Evolutionary conservation across 2,888 invertebrate genomes (phyloP), one percentile per base, ranked within the genome.

Genomic region (Tridacna gigas): DNA sequence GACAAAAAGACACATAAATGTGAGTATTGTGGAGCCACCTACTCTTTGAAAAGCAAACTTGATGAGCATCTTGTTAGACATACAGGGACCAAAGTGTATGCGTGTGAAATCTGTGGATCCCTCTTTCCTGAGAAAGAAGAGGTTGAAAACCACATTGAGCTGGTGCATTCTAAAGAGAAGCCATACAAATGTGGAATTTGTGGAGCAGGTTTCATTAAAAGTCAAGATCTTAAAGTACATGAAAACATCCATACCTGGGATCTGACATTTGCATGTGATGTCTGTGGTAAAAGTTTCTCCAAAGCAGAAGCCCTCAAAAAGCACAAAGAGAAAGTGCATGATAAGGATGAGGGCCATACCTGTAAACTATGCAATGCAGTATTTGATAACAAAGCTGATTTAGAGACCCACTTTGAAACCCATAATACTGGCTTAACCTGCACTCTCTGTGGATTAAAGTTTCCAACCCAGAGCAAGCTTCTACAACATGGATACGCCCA

Each of bases 11-110:
- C 71, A 13, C 47, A 71, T 51, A 71, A 71, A 26, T 71, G 71
- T 71, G 71, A 71, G 18, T 71, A 71, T 22, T 71, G 71, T 71
- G 71, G 71, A 22, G 71, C 71, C 1, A 71, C 71, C 51, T 71
- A 51, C 26, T 71, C 71, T 26, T 47, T 71, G 71, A 71, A 71
- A 25, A 71, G 45, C 71, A n/a, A 47, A 18, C 51, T 71, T 5
- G 71, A 71, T 51, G 51, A 48, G 25, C 71, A 71, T 47, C 18
- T 71, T 26, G 51, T 71, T 18, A n/a, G 71, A 26, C 71, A 71
- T 51, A 71, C 71, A 12, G 71, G 71, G 71, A 51, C 22, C 11
- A 71, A 48, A 26, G 71, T 71, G 5, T 71, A 71, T 51, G 47
- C 71, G 0, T 71, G 71, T 51, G 71, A 71, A 12, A 18, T 71